Evolutionary conservation across 2,888 invertebrate genomes (phyloP), one percentile per base, ranked within the genome.

Genomic region (Ischnura elegans): DNA sequence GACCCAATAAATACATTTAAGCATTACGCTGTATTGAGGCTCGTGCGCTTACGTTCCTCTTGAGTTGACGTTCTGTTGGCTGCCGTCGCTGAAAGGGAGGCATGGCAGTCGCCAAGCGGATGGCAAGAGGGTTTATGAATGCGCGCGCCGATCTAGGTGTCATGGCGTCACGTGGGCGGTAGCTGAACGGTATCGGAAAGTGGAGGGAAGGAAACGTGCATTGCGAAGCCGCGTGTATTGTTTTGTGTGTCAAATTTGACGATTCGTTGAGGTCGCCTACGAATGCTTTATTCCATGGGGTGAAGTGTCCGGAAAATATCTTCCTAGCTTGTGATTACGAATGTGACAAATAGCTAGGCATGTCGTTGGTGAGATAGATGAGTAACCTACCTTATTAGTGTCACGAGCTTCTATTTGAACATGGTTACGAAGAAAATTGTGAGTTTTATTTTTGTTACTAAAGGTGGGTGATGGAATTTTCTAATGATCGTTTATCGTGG

Each of bases 161-260:
- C 90, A 90, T 90, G 90, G 90, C 90, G 90, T 90, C 90, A 90
- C 90, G 90, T 90, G 90, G 90, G 90, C 90, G 90, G 90, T 90
- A 90, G 90, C 90, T 90, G 90, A 42, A 43, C 43, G 42, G 55
- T 21, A 43, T 90, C 61, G 90, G 55, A 61, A 61, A 90, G 90
- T 61, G 87, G 87, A 90, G 90, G 90, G 90, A 90, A 90, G 55
- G 51, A 90, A 90, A 51, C 42, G 90, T 90, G 90, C 25, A 42
- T 42, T 55, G 25, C 10, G 45, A 25, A 61, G 90, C 61, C 55
- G 36, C 36, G 36, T 61, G 43, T 36, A 25, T 61, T 19, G 55
- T 5, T 6, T 42, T n/a, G 87, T 29, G 55, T 61, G 43, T 16
- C 43, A 61, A 25, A 42, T 87, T 87, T 25, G 1, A 1, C 4